Conservation (phyloP, 2,888 invertebrate genomes). For the Hypercompe scribonia region DNA sequence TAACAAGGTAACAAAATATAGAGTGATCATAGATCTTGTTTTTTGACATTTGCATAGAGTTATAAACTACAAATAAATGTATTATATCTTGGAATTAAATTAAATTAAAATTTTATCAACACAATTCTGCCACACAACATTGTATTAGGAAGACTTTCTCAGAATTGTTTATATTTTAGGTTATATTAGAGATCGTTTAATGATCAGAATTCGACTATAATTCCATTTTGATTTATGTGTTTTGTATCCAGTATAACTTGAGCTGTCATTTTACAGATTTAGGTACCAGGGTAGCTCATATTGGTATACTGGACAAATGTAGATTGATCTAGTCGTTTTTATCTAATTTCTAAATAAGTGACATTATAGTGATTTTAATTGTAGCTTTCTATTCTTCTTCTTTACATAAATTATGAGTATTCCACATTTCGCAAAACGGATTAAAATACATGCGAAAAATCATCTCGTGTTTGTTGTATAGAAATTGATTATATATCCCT, state of each 20-base stretch:
- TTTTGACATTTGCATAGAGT: not conserved
- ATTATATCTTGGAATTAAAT: not conserved
- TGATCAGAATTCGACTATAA: not conserved
- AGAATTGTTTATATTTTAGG: not conserved
- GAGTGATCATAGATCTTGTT: not conserved
- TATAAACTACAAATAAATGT: not conserved
- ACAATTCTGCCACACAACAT: not conserved
- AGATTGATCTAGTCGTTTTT: not conserved
- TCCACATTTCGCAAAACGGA: not conserved
- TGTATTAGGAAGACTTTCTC: not conserved
- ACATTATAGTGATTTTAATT: not conserved
- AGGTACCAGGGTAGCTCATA: not conserved
- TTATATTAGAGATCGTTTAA: not conserved
- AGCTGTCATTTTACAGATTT: not conserved
- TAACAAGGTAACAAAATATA: not conserved
- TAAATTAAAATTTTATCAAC: not conserved
- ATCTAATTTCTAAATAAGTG: not conserved
- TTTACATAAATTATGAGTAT: not conserved
- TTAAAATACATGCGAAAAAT: not conserved
- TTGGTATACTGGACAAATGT: not conserved
- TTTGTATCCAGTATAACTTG: not conserved
- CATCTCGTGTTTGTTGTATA: too few species aligned
- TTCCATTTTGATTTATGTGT: not conserved
- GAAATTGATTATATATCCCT: too few species aligned
- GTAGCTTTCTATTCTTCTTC: not conserved